A percentile compares a stretch with the other conserved stretches of the same genome.
Conservation (phyloP, 1,140 invertebrate genomes). For the Grapholita molesta region DNA sequence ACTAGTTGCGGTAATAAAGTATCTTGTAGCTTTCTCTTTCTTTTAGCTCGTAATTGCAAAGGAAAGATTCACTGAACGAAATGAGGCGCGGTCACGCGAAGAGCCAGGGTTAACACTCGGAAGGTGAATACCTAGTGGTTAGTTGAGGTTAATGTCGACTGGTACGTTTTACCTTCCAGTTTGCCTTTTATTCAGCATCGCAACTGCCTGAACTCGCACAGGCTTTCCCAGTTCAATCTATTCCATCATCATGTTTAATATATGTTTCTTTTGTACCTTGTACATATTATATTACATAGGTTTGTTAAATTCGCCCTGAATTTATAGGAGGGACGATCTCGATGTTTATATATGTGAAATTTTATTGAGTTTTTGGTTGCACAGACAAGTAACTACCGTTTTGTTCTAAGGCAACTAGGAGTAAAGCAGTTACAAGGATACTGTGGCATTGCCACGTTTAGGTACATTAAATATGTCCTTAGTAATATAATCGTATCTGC, state of each 20-base stretch:
- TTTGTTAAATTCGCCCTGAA: too few relatives aligned
- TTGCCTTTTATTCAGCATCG: background rate
- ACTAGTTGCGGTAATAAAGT: background rate
- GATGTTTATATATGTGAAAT: too few relatives aligned
- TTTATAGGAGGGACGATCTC: too few relatives aligned
- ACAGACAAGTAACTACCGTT: too few relatives aligned
- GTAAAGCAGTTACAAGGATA: background rate
- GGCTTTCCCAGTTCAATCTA: background rate
- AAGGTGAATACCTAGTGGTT: conserved; percentile 18
- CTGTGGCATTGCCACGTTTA: background rate
- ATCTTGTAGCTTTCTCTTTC: conserved; percentile 2
- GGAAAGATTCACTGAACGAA: background rate
- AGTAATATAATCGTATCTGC: background rate
- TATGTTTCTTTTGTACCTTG: too few relatives aligned
- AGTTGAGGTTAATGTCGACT: conserved; percentile 6
- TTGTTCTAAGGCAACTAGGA: too few relatives aligned
- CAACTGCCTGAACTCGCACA: background rate
- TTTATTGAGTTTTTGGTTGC: too few relatives aligned
- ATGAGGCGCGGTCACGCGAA: background rate
- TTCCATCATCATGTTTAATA: background rate
- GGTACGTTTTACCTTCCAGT: background rate
- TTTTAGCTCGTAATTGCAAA: background rate
- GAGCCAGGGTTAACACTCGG: conserved; percentile 24
- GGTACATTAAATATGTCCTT: background rate
- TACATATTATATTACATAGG: too few relatives aligned